phyloP scores from a whole-genome alignment of 2,888 invertebrate species.

The Crematogaster levior region DNA sequence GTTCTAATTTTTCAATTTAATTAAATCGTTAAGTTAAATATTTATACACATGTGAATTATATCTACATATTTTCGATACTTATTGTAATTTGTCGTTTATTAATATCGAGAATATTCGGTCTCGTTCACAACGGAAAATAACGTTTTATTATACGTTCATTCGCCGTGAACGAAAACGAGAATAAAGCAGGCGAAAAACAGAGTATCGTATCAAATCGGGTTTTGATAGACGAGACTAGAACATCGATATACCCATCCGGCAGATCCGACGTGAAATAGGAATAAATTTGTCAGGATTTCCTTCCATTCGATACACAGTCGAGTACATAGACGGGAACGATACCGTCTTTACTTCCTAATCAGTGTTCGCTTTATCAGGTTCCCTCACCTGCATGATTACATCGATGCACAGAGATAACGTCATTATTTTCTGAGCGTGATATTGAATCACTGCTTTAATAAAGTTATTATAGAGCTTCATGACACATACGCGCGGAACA shows the following conservation, averaged over 20 bases:
- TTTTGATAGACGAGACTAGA: slow-evolving; percentile 36
- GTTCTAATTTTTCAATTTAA: not conserved
- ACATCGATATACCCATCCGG: slow-evolving; percentile 14
- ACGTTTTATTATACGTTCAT: slow-evolving; percentile 21
- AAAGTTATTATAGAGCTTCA: slow-evolving; percentile 63
- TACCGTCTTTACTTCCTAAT: slow-evolving; percentile 59
- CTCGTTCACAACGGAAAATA: not conserved
- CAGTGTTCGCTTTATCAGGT: slow-evolving; percentile 63
- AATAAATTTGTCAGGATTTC: slow-evolving; percentile 49
- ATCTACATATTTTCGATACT: not conserved
- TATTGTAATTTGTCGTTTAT: not conserved
- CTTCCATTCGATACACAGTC: slow-evolving; percentile 2
- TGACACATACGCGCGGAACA: not conserved
- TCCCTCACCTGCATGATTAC: slow-evolving; percentile 64
- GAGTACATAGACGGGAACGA: not conserved
- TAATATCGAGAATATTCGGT: not conserved
- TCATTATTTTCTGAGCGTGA: slow-evolving; percentile 66
- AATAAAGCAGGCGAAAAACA: slow-evolving; percentile 16
- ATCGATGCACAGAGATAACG: slow-evolving; percentile 66
- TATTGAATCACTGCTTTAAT: slow-evolving; percentile 69
- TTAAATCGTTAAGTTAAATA: not conserved
- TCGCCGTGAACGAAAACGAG: not conserved
- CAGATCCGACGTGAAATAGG: slow-evolving; percentile 7
- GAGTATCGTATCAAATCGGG: slow-evolving; percentile 16
- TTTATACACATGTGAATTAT: not conserved